phyloP scores from a whole-genome alignment of 2,888 invertebrate species.

The Drosophila picticornis region DNA sequence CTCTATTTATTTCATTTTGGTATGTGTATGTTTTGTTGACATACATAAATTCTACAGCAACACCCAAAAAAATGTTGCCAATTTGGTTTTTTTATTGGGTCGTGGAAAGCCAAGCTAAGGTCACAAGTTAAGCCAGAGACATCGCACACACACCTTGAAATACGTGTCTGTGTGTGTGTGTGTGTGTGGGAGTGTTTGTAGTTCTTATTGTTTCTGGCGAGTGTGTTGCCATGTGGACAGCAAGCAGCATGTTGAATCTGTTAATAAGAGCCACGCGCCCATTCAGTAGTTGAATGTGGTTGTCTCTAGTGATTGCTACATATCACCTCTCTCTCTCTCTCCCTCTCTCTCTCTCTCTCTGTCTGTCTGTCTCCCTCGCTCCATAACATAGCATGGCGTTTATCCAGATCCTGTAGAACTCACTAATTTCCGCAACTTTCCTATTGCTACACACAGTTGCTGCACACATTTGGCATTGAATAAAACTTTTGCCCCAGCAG shows the following conservation, averaged over 20 bases:
- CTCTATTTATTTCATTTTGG: neutral
- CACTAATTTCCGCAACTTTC: slow-evolving; percentile 6
- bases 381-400: neutral
- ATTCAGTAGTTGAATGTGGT: slow-evolving; percentile 60
- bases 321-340: neutral
- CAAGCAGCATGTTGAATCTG: slow-evolving; percentile 68
- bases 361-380: neutral
- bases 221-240: slow-evolving; percentile 22
- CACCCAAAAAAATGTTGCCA: slow-evolving; percentile 48
- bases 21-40: slow-evolving; percentile 25
- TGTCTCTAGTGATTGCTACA: slow-evolving; percentile 21
- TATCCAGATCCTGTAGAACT: slow-evolving; percentile 6
- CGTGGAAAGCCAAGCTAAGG: slow-evolving; percentile 40
- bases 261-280: slow-evolving; percentile 74
- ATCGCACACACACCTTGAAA: slow-evolving; percentile 27
- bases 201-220: slow-evolving; percentile 18
- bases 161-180: neutral
- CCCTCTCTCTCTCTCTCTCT: neutral
- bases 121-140: slow-evolving; percentile 46
- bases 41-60: slow-evolving; percentile 47
- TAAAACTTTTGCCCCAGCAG: slow-evolving; percentile 43
- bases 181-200: neutral
- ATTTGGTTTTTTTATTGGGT: slow-evolving; percentile 25
- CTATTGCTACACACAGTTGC: slow-evolving; percentile 4
- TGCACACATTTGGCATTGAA: slow-evolving; percentile 50